Evolutionary conservation across 2,888 invertebrate species (phyloP).

Genomic region (Aphodius granarius): DNA sequence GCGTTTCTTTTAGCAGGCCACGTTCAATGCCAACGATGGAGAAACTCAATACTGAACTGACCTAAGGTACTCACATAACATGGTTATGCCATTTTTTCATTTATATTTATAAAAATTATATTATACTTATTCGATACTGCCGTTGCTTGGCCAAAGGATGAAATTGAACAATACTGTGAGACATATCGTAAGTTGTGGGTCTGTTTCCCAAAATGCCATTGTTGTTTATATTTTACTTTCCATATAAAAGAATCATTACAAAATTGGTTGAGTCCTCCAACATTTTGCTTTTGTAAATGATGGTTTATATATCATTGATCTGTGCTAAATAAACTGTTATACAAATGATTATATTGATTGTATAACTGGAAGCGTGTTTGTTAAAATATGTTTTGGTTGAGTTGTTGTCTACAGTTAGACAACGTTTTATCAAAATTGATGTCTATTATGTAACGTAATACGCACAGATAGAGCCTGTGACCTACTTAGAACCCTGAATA

Average conservation of each 20-base stretch:
- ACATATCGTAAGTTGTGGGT: too few relatives aligned
- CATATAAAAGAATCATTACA: too few relatives aligned
- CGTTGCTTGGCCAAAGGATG: too few relatives aligned
- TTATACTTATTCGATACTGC: too few relatives aligned
- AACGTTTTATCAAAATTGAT: not conserved
- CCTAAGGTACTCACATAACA: slow-evolving; percentile 36
- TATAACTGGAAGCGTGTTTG: not conserved
- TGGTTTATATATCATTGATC: not conserved
- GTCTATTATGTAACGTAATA: not conserved
- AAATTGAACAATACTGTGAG: too few relatives aligned
- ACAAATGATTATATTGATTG: not conserved
- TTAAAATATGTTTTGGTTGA: not conserved
- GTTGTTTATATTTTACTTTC: too few relatives aligned
- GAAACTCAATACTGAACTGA: slow-evolving; percentile 40
- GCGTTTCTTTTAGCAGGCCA: slow-evolving; percentile 32
- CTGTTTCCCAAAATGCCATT: too few relatives aligned
- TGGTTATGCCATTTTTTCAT: slow-evolving; percentile 19
- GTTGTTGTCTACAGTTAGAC: not conserved
- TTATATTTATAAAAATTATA: too few relatives aligned
- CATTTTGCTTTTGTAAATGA: too few relatives aligned
- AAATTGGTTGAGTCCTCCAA: too few relatives aligned
- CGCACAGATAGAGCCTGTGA: not conserved
- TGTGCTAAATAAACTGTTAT: not conserved
- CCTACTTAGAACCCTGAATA: not conserved
- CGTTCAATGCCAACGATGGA: slow-evolving; percentile 39